A percentile compares a stretch with the other conserved stretches of the same genome.
These are phyloP conservation scores for Dunckerocampus dactyliophorus DNA, from an alignment of 2,113 vertebrate genomes.

Conservation along the genomic window DNA sequence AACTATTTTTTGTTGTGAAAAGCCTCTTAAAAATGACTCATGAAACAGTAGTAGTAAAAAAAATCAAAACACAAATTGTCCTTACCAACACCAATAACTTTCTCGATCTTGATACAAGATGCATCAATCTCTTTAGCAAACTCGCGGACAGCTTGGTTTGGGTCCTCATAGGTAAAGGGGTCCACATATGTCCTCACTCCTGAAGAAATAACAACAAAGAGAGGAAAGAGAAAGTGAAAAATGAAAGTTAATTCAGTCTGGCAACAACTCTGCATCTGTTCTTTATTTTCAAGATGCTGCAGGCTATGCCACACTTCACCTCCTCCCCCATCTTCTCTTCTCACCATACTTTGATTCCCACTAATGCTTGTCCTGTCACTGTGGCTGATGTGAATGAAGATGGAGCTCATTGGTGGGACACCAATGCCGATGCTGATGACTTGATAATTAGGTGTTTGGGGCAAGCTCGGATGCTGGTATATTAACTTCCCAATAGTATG, in stretches of 20 bases:
- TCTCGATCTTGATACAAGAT: conserved; percentile 98
- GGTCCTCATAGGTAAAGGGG: conserved; percentile 97
- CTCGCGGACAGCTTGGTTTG: conserved; percentile 96
- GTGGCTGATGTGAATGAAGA: conserved; percentile 34
- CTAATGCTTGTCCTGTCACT: conserved; percentile 41
- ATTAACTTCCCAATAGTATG: conserved; percentile 44
- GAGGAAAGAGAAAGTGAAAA: conserved; percentile 11
- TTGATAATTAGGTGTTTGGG: conserved; percentile 60
- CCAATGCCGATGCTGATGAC: conserved; percentile 54
- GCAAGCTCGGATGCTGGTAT: conserved; percentile 33
- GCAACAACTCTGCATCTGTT: conserved; percentile 56
- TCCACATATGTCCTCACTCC: conserved; percentile 97
- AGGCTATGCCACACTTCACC: conserved; percentile 41
- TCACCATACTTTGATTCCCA: conserved; percentile 28
- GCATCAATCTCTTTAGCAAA: conserved; percentile 98
- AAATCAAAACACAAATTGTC: background rate
- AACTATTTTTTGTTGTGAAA: too few relatives aligned
- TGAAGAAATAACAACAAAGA: conserved; percentile 46
- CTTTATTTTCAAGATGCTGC: conserved; percentile 59
- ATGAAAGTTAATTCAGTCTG: conserved; percentile 52
- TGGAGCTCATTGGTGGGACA: conserved; percentile 48
- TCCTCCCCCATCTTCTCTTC: conserved; percentile 17
- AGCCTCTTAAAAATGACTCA: too few relatives aligned
- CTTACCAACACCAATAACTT: conserved; percentile 96
- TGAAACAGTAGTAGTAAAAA: too few relatives aligned